Conservation (phyloP, 2,888 invertebrate species). For the Parelbella ahira region DNA sequence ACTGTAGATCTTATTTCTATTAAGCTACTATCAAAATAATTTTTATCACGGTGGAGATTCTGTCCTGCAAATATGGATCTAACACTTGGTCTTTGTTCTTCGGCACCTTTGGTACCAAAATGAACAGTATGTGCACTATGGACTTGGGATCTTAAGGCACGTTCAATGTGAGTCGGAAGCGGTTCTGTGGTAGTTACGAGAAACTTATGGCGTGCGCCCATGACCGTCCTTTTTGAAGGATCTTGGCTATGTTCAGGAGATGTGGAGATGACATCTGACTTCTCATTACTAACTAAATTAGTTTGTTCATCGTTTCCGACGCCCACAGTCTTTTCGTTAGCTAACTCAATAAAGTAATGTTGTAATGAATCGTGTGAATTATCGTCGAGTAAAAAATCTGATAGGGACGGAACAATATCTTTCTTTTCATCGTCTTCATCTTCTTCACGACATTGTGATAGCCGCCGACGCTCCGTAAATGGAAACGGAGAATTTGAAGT, state of each 20-base stretch:
- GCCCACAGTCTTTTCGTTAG: conserved; percentile 33
- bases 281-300: conserved; percentile 10
- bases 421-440: conserved; percentile 86
- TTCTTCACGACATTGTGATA: conserved; percentile 92
- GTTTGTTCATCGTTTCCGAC: conserved; percentile 23
- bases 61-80: conserved; percentile 80
- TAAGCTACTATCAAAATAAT: conserved; percentile 90
- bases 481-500: conserved; percentile 65
- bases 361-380: conserved; percentile 37
- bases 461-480: conserved; percentile 82
- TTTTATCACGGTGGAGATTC: conserved; percentile 85
- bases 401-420: conserved; percentile 44
- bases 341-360: conserved; percentile 32
- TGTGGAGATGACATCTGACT: conserved; percentile 4
- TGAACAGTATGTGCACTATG: conserved; percentile 84
- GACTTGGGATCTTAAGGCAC: conserved; percentile 69
- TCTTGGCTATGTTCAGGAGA: conserved; percentile 45
- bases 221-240: conserved; percentile 58
- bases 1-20: conserved; percentile 89
- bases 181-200: conserved; percentile 60
- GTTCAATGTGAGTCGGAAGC: conserved; percentile 63
- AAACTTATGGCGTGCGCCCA: conserved; percentile 69
- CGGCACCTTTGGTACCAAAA: conserved; percentile 82
- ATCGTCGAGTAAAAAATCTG: conserved; percentile 36
- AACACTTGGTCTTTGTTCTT: conserved; percentile 80